These are phyloP conservation scores for Bradypodion ventrale DNA, from an alignment of 2,797 vertebrate genomes.

Conservation along the genomic window DNA sequence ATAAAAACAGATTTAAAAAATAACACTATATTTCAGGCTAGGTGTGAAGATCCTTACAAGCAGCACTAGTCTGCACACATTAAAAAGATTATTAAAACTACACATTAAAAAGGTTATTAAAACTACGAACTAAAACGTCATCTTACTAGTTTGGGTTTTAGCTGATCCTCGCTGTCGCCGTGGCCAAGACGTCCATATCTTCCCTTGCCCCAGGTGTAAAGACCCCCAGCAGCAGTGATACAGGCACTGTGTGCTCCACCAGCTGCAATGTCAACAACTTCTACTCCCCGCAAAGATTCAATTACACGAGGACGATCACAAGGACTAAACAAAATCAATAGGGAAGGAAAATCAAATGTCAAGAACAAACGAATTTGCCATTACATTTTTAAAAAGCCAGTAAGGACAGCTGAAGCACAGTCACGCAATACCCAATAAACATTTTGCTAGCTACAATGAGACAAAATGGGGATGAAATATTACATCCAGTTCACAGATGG, in stretches of 20 bases:
- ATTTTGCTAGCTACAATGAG: neutral
- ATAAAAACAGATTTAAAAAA: no score
- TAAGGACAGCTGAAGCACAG: neutral
- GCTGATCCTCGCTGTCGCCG: conserved; percentile 97
- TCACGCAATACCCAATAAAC: neutral
- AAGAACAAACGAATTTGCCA: neutral
- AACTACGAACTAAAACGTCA: neutral
- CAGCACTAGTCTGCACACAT: neutral
- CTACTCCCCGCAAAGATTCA: conserved; percentile 93
- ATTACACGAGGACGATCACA: conserved; percentile 97
- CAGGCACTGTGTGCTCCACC: conserved; percentile 97
- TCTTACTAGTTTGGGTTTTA: conserved; percentile 93
- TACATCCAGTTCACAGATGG: neutral
- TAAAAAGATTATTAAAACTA: neutral
- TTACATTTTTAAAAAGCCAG: neutral
- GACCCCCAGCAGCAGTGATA: conserved; percentile 93
- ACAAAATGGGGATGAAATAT: neutral
- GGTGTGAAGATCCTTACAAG: neutral
- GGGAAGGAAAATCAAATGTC: neutral
- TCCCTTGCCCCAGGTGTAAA: conserved; percentile 98
- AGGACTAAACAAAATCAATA: conserved; percentile 78
- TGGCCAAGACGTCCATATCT: conserved; percentile 95
- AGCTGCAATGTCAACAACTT: conserved; percentile 95
- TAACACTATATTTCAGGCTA: neutral
- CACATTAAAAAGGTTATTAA: neutral